Conservation (phyloP, 2,888 invertebrate genomes). For the Chrysodeixis includens region DNA sequence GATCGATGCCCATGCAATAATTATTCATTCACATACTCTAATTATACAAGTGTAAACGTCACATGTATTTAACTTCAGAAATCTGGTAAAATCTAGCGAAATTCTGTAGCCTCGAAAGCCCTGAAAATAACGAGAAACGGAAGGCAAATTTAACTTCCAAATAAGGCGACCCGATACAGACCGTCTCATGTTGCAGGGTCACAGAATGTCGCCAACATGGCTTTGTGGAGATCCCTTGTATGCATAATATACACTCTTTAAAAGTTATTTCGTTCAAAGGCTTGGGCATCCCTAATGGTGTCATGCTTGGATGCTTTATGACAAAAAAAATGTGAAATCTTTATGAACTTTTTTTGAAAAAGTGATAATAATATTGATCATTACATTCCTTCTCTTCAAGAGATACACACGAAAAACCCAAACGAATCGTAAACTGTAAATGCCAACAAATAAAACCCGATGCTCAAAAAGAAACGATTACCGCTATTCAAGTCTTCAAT, state of each 20-base stretch:
- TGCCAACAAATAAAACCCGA: conserved; percentile 4
- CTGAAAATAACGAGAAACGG: conserved; percentile 2
- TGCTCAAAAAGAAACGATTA: conserved; percentile 3
- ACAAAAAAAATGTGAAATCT: too few species aligned
- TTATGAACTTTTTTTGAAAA: too few species aligned
- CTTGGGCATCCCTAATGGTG: too few species aligned
- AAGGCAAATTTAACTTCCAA: neutral
- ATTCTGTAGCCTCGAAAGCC: neutral
- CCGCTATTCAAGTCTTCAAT: conserved; percentile 1
- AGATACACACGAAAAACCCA: neutral
- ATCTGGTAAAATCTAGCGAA: neutral
- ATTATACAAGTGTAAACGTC: too few species aligned
- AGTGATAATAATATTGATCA: too few species aligned
- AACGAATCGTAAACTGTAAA: conserved; percentile 5
- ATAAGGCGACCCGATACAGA: neutral
- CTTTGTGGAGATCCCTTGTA: neutral
- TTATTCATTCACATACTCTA: too few species aligned
- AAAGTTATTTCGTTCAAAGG: too few species aligned
- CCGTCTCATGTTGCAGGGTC: conserved; percentile 4
- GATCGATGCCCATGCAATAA: too few species aligned
- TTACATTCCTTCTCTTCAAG: too few species aligned
- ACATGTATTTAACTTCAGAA: neutral
- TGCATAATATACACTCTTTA: neutral
- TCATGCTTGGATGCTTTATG: too few species aligned
- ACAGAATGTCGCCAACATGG: conserved; percentile 4